phyloP scores from a whole-genome alignment of 2,888 invertebrate genomes.

The Pammene fasciana region DNA sequence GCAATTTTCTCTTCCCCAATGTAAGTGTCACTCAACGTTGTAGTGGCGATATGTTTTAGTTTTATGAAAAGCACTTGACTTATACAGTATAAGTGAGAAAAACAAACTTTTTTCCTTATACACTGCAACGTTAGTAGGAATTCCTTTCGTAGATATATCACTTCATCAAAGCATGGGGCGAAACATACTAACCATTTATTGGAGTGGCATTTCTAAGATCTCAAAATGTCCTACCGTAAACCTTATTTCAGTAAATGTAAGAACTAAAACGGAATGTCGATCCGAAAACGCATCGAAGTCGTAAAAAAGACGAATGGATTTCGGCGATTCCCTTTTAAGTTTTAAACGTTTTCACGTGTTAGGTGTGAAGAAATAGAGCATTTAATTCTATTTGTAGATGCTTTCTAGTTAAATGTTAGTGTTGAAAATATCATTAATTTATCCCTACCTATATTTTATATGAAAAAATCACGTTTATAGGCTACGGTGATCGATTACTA shows the following conservation, averaged over 20 bases:
- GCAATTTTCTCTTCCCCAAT: not conserved
- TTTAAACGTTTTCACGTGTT: slow-evolving; percentile 29
- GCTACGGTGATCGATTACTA: too few relatives aligned
- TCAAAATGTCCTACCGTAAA: slow-evolving; percentile 4
- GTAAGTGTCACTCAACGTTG: slow-evolving; percentile 10
- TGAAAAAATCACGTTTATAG: too few relatives aligned
- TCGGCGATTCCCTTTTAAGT: slow-evolving; percentile 29
- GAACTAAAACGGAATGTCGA: slow-evolving; percentile 1
- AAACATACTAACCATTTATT: slow-evolving; percentile 30
- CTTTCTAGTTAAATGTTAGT: not conserved
- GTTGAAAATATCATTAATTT: too few relatives aligned
- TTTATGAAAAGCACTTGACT: slow-evolving; percentile 12
- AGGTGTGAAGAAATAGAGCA: slow-evolving; percentile 18
- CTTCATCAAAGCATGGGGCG: slow-evolving; percentile 29
- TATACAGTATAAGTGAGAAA: slow-evolving; percentile 9
- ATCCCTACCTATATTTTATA: too few relatives aligned
- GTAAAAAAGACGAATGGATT: slow-evolving; percentile 31
- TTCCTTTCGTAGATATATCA: slow-evolving; percentile 7
- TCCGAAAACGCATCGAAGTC: slow-evolving; percentile 25
- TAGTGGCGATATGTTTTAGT: slow-evolving; percentile 7
- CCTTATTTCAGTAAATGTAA: not conserved
- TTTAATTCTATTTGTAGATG: slow-evolving; percentile 10
- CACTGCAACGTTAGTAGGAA: not conserved
- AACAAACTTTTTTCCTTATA: slow-evolving; percentile 1
- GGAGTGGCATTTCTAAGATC: not conserved